These are phyloP conservation scores for Chloroclysta siterata DNA, from an alignment of 2,888 invertebrate species.

Conservation along the genomic window DNA sequence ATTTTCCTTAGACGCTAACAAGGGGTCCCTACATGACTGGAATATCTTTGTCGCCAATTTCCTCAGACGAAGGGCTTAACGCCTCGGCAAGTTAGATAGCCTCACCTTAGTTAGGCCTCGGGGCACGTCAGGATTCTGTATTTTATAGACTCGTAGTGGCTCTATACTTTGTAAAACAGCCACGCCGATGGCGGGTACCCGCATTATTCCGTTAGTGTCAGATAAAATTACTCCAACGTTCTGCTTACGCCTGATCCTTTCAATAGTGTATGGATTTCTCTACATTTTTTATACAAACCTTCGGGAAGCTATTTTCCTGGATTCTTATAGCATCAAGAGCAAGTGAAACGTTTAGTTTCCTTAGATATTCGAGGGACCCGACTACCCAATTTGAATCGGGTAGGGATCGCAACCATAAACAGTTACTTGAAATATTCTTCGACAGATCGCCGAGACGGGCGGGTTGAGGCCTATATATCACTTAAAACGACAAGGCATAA, in stretches of 20 bases:
- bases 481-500: constrained; percentile 82
- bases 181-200: constrained; percentile 42
- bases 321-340: constrained; percentile 5
- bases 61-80: constrained; percentile 75
- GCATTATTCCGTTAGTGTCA: constrained; percentile 52
- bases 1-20: constrained; percentile 76
- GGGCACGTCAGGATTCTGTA: constrained; percentile 63
- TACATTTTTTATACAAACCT: constrained; percentile 10
- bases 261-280: constrained; percentile 13
- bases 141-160: constrained; percentile 61
- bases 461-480: constrained; percentile 75
- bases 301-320: constrained; percentile 1
- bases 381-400: constrained; percentile 50
- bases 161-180: constrained; percentile 57
- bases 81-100: constrained; percentile 72
- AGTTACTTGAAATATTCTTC: constrained; percentile 70
- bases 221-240: constrained; percentile 40
- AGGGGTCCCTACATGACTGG: constrained; percentile 78
- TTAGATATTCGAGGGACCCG: constrained; percentile 44
- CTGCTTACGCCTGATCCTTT: constrained; percentile 25
- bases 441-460: constrained; percentile 58
- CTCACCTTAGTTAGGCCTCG: constrained; percentile 65
- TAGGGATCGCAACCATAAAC: constrained; percentile 54
- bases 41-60: constrained; percentile 82
- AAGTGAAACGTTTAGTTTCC: constrained; percentile 27